Evolutionary conservation across 2,113 vertebrate species (phyloP), one percentile per base, ranked within the genome.

Genomic region (Limnothrissa miodon): DNA sequence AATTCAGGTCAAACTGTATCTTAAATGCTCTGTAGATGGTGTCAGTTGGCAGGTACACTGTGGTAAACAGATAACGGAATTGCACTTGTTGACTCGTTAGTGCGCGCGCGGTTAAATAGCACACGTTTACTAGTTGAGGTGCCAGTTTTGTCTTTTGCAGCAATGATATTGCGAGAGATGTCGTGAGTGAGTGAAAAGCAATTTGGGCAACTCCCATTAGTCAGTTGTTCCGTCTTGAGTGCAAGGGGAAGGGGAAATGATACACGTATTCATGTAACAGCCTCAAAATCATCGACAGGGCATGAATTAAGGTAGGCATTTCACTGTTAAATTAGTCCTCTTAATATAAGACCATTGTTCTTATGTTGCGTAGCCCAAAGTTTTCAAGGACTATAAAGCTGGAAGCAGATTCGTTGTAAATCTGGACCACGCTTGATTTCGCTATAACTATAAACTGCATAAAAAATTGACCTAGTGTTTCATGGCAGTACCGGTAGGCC

Each of bases 261-360:
- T 45, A 56, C 66, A 79, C 78, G 45, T 17, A 80, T 46, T 9
- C 6, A 15, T 80, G 33, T 19, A 78, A 13, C 45, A 1, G 23
- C 29, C 84, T 53, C 80, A 36, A 39, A 29, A 59, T 56, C 36
- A 56, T 39, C 29, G 4, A 42, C 70, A 17, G 51, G 82, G 79
- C 39, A 87, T 86, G 85, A 86, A 86, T 80, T 86, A 80, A 89
- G 88, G 88, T 89, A 86, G 36, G 79, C 21, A 36, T 59, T 19
- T 33, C 4, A 81, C 46, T 9, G 1, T 13, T 45, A 81, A 4
- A 1, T 62, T 36, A 74, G 29, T 29, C 25, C 59, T 6, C 1
- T 59, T 1, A 1, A 62, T 29, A n/a, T 70, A 70, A 11, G 25
- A 2, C n/a, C 10, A 6, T n/a, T 25, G n/a, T 42, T 42, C 42